Conservation (phyloP, 2,888 invertebrate genomes). For the Drosophila mettleri region DNA sequence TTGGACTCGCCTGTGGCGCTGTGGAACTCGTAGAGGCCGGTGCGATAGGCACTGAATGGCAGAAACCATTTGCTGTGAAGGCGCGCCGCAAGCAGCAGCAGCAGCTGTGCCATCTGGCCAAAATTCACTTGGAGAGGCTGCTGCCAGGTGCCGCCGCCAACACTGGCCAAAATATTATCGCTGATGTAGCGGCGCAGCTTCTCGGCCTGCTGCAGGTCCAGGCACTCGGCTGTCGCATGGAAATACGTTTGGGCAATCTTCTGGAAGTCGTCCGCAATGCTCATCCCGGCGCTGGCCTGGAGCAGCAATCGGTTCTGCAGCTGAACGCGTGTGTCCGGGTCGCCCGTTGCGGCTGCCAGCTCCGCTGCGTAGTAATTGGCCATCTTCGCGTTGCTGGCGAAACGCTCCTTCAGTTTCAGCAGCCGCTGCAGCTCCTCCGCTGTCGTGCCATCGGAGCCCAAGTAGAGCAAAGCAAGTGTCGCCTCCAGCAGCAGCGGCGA, state of each 20-base stretch:
- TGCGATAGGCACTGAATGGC: slow-evolving; percentile 80
- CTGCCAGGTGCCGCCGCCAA: slow-evolving; percentile 59
- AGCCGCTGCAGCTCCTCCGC: slow-evolving; percentile 76
- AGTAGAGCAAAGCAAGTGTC: slow-evolving; percentile 89
- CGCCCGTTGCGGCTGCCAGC: slow-evolving; percentile 60
- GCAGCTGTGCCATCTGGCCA: slow-evolving; percentile 28
- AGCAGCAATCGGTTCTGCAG: slow-evolving; percentile 85
- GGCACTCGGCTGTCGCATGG: slow-evolving; percentile 73
- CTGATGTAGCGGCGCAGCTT: slow-evolving; percentile 64
- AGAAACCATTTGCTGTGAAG: slow-evolving; percentile 81
- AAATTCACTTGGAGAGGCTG: slow-evolving; percentile 39
- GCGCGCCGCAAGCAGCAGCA: slow-evolving; percentile 69
- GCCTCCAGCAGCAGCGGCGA: slow-evolving; percentile 88
- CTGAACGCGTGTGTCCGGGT: slow-evolving; percentile 81
- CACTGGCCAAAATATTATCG: slow-evolving; percentile 47
- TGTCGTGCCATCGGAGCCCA: slow-evolving; percentile 88
- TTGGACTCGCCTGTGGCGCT: slow-evolving; percentile 83
- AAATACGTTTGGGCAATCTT: slow-evolving; percentile 82
- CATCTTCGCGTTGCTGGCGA: slow-evolving; percentile 76
- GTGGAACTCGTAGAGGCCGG: slow-evolving; percentile 81
- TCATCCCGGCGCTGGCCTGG: slow-evolving; percentile 37
- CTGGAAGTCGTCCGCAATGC: slow-evolving; percentile 76
- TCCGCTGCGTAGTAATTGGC: slow-evolving; percentile 78
- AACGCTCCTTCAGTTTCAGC: slow-evolving; percentile 71
- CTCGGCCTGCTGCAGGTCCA: slow-evolving; percentile 90